These are phyloP conservation scores for Coranthus polyacanthus DNA, from an alignment of 2,797 vertebrate genomes.

Conservation along the genomic window DNA sequence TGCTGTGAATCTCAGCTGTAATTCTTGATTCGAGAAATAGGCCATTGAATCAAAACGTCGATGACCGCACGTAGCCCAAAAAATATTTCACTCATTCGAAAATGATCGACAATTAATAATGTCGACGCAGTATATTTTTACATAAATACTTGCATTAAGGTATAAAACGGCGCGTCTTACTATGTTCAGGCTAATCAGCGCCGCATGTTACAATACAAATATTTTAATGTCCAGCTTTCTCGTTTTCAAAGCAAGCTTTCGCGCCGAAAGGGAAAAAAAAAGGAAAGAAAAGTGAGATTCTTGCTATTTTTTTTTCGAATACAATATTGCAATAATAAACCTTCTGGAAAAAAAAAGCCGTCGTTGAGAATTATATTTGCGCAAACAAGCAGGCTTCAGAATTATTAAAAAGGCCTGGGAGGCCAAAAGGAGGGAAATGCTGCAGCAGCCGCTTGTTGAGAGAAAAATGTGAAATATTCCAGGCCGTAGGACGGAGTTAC, in stretches of 20 bases:
- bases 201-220: not conserved
- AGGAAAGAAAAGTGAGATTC: too few relatives aligned
- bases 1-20: not conserved
- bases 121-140: too few relatives aligned
- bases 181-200: not conserved
- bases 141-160: too few relatives aligned
- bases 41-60: not conserved
- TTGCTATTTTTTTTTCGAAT: too few relatives aligned
- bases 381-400: constrained; percentile 1
- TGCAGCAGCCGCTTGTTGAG: not conserved
- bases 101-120: too few relatives aligned
- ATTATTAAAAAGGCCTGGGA: constrained; percentile 40
- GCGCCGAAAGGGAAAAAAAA: too few relatives aligned
- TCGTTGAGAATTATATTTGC: not conserved
- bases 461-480: not conserved
- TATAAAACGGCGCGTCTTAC: not conserved
- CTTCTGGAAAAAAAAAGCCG: too few relatives aligned
- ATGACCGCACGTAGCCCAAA: too few relatives aligned
- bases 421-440: constrained; percentile 39
- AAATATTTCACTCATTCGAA: too few relatives aligned
- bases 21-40: not conserved
- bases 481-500: not conserved
- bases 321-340: too few relatives aligned
- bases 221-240: too few relatives aligned
- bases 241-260: too few relatives aligned